Evolutionary conservation across 1,140 invertebrate genomes (phyloP).

Genomic region (Xylocopa sonorina): DNA sequence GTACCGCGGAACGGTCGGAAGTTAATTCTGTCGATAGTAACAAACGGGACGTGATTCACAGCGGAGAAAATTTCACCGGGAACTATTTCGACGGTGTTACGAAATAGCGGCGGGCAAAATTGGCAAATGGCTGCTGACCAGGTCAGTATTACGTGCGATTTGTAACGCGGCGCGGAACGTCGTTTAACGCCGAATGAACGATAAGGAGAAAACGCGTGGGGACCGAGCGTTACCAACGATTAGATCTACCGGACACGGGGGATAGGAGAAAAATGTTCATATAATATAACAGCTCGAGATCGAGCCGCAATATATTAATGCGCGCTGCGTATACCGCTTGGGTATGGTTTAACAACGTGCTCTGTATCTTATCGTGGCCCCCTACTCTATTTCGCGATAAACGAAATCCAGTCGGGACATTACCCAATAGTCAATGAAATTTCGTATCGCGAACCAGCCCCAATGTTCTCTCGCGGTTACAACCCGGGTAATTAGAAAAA

Average conservation of each 20-base stretch:
- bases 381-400: background rate
- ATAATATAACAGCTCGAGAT: background rate
- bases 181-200: background rate
- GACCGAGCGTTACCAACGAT: conserved; percentile 42
- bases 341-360: conserved; percentile 3
- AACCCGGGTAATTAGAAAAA: background rate
- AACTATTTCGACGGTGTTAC: conserved; percentile 1
- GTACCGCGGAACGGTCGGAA: background rate
- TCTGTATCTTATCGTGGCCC: conserved; percentile 19
- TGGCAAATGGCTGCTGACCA: background rate
- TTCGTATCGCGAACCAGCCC: background rate
- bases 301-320: background rate
- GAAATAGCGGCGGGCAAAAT: background rate
- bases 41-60: background rate
- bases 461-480: background rate
- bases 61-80: background rate
- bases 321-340: background rate
- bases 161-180: background rate
- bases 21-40: conserved; percentile 14
- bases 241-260: conserved; percentile 29
- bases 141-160: background rate
- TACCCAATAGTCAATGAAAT: background rate
- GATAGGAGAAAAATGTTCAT: too few species aligned
- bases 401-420: background rate
- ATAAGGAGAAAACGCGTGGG: conserved; percentile 28